Evolutionary conservation across 2,797 vertebrate species (phyloP).

Genomic region (Tachyglossus aculeatus): DNA sequence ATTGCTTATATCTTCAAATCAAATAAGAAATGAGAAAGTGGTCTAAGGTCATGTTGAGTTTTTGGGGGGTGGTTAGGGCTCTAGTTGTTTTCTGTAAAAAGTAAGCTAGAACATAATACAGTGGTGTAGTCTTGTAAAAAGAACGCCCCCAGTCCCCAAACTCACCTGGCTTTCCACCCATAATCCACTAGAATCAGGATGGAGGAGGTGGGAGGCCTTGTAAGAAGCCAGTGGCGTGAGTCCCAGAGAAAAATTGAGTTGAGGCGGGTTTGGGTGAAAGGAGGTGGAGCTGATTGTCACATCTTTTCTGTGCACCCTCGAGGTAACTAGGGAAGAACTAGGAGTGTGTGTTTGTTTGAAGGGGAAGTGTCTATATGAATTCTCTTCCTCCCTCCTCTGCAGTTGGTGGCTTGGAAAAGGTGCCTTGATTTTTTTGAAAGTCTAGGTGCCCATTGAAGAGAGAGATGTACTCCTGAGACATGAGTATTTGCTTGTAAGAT

Average conservation of each 20-base stretch:
- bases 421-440: slow-evolving; percentile 4
- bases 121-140: neutral
- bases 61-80: too few species aligned
- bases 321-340: slow-evolving; percentile 3
- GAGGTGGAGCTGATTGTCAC: neutral
- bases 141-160: neutral
- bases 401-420: too few species aligned
- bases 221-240: too few species aligned
- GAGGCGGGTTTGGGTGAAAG: too few species aligned
- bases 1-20: neutral
- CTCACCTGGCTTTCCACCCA: neutral
- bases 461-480: neutral
- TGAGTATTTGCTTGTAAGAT: neutral
- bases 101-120: neutral
- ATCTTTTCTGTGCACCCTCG: neutral
- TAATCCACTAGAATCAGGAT: too few species aligned
- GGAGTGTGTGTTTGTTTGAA: neutral
- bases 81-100: neutral
- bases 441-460: neutral
- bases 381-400: too few species aligned
- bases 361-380: neutral
- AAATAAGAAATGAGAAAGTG: neutral
- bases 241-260: too few species aligned
- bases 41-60: neutral
- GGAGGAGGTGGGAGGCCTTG: too few species aligned